These are phyloP conservation scores for Eupristina koningsbergeri DNA, from an alignment of 1,140 invertebrate genomes.

Conservation along the genomic window DNA sequence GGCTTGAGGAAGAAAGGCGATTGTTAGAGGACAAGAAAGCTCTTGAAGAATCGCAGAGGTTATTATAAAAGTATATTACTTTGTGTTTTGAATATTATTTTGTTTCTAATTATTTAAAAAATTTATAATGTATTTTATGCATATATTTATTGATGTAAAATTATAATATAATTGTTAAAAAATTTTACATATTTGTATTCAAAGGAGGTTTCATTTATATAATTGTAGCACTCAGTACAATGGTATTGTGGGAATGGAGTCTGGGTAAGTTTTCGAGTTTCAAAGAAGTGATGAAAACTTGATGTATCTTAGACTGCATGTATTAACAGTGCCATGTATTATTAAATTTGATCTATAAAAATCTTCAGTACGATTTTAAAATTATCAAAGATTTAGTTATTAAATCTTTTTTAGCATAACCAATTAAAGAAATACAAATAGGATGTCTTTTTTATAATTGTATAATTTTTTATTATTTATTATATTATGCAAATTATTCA, in stretches of 20 bases:
- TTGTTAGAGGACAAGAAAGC: slow-evolving; percentile 74
- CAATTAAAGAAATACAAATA: too few relatives aligned
- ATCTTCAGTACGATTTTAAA: background rate
- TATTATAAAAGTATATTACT: slow-evolving; percentile 63
- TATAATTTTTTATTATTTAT: too few relatives aligned
- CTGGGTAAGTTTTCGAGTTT: slow-evolving; percentile 69
- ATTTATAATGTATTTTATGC: background rate
- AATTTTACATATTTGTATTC: slow-evolving; percentile 44
- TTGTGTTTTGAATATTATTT: background rate
- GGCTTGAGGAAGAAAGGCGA: slow-evolving; percentile 79
- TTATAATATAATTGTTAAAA: too few relatives aligned
- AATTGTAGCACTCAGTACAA: slow-evolving; percentile 73
- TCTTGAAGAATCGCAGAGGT: slow-evolving; percentile 74
- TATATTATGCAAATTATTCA: too few relatives aligned
- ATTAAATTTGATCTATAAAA: background rate
- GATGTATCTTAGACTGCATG: slow-evolving; percentile 46
- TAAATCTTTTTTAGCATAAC: too few relatives aligned
- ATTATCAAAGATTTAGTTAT: background rate
- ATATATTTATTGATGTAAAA: too few relatives aligned
- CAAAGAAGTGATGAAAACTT: slow-evolving; percentile 22
- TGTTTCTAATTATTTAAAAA: background rate
- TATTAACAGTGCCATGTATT: background rate
- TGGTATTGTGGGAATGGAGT: slow-evolving; percentile 74
- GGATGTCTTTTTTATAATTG: too few relatives aligned
- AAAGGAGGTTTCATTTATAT: slow-evolving; percentile 61